phyloP scores from a whole-genome alignment of 2,888 invertebrate genomes.

The Prenolepis imparis region DNA sequence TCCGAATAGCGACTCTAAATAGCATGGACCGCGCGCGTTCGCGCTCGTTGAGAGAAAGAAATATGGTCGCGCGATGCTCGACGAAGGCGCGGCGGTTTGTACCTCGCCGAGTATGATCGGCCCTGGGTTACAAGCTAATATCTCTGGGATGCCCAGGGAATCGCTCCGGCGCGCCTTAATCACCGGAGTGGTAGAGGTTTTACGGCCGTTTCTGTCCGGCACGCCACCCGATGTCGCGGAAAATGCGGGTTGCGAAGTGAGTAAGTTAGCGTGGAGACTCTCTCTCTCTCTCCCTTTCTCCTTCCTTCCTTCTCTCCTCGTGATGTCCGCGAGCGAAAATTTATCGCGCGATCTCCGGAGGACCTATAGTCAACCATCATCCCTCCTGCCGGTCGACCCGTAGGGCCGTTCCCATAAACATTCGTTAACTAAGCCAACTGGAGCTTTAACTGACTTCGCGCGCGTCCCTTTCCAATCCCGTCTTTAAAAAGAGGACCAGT shows the following conservation, averaged over 20 bases:
- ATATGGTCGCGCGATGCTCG: slow-evolving; percentile 64
- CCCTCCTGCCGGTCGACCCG: slow-evolving; percentile 32
- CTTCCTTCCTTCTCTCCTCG: background rate
- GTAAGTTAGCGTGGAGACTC: slow-evolving; percentile 31
- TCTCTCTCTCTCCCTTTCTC: background rate
- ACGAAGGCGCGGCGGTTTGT: slow-evolving; percentile 45
- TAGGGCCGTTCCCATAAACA: slow-evolving; percentile 47
- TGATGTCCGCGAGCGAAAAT: slow-evolving; percentile 18
- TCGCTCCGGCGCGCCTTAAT: slow-evolving; percentile 26
- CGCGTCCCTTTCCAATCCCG: slow-evolving; percentile 1
- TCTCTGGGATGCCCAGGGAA: slow-evolving; percentile 25
- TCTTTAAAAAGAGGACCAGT: background rate
- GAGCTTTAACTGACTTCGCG: slow-evolving; percentile 8
- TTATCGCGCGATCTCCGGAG: slow-evolving; percentile 39
- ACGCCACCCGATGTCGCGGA: slow-evolving; percentile 49
- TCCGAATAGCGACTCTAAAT: slow-evolving; percentile 70
- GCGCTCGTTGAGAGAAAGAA: slow-evolving; percentile 71
- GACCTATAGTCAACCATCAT: slow-evolving; percentile 11
- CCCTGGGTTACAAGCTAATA: slow-evolving; percentile 45
- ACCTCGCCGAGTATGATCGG: slow-evolving; percentile 43
- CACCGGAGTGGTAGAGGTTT: slow-evolving; percentile 56
- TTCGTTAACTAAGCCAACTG: slow-evolving; percentile 36
- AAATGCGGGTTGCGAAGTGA: slow-evolving; percentile 46
- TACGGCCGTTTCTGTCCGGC: slow-evolving; percentile 50
- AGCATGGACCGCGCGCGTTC: slow-evolving; percentile 34